Base-by-base conservation (phyloP, 2,888 invertebrate genomes). In the Germaria angustata region DNA sequence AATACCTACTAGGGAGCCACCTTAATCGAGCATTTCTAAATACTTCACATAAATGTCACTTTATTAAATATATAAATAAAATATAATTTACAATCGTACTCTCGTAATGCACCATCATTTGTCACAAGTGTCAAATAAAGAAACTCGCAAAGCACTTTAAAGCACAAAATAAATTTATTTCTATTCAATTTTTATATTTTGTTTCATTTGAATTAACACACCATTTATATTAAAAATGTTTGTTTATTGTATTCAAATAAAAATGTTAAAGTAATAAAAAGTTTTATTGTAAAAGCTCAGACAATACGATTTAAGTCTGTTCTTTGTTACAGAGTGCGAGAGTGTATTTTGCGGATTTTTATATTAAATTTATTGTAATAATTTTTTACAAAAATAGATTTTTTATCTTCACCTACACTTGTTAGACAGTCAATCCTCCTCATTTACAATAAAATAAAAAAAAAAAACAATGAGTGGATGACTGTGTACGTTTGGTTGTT, bases 331-430 rank as follows among this genome's bases (percentile, higher is more conserved):
- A 11, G 15, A 15, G 24, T 53, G 53, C 28, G 8, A 53, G 24
- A 39, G 17, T 57, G 32, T 46, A 11, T 69, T 68, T 69, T 68
- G 17, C 17, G 8, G 68, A 13, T 61, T 76, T 59, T 39, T 39
- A 39, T 32, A 49, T 39, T 49, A 59, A 59, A 57, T 66, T 59
- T 71, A 71, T 51, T 71, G 59, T 51, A 71, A 63, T 75, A 39
- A 75, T 71, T 75, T 65, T 65, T 20, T 32, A 51, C 2, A 41
- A 53, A 68, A 66, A 41, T 28, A 41, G 2, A 5, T 53, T 46
- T 22, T 49, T 49, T 44, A 46, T 72, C 59, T 72, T 77, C 81
- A 81, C 81, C 81, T 72, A 81, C 81, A 81, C 81, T 77, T 77
- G 81, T 81, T 77, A 72, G 80, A 44, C 59, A 68, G 81, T 55